Evolutionary conservation across 2,797 vertebrate genomes (phyloP), one percentile per base, ranked within the genome.

Genomic region (Gobio occitaniae): DNA sequence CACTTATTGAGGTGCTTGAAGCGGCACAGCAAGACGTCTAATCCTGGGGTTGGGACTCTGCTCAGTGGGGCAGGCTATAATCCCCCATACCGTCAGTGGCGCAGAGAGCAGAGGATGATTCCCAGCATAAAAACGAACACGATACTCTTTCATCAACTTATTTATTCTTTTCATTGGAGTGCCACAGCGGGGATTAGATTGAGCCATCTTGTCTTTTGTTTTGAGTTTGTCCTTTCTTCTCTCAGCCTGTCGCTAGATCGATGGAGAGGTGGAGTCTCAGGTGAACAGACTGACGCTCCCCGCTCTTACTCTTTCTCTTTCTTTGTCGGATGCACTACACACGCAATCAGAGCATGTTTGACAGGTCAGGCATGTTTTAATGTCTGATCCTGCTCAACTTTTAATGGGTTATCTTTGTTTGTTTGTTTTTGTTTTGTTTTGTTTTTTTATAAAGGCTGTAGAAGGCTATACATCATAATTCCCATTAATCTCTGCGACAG

Each of bases 121-220:
- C 90, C 78, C 72, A 66, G 78, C 56, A 83, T 90, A 80, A 87
- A 86, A 82, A 84, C 21, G 59, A 83, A 86, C 79, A 80, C 48
- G 87, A 89, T 87, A 85, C 80, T 71, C 81, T 82, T 80, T 88
- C 85, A 83, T 72, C 75, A 77, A 84, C 81, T 86, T 88, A 84
- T 87, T 85, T 90, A 61, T 80, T 80, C 70, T 80, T 78, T 44
- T 78, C 87, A 29, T 59, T 78, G 72, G 19, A 19, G 71, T 15
- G 44, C 9, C 71, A 77, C 85, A 77, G 80, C 68, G 19, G 86
- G 88, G 86, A 88, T 87, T 89, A 85, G 76, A 88, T 76, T 75
- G 82, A 81, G 82, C 47, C 68, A 78, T 71, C 84, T 80, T 84
- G 82, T 79, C 63, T 88, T 87, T 90, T 88, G 74, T 86, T 85